Evolutionary conservation across 2,888 invertebrate species (phyloP).

Genomic region (Anthrax anthrax): DNA sequence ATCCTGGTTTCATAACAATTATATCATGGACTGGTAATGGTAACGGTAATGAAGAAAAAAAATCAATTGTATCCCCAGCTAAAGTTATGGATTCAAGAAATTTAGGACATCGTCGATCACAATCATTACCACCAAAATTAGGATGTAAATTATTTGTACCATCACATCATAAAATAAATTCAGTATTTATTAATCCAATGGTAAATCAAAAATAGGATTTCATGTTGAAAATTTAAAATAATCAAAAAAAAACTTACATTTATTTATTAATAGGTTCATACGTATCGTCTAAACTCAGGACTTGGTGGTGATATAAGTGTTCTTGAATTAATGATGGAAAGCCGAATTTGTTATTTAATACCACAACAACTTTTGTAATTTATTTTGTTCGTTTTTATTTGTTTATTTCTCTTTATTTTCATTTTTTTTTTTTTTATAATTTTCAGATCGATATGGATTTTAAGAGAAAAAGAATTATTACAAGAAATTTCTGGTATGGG

Average conservation of each 20-base stretch:
- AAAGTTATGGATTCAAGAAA: slow-evolving; percentile 25
- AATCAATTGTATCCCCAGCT: slow-evolving; percentile 28
- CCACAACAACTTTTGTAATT: slow-evolving; percentile 81
- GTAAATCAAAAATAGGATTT: slow-evolving; percentile 13
- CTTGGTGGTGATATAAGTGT: slow-evolving; percentile 85
- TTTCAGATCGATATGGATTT: slow-evolving; percentile 72
- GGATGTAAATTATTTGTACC: slow-evolving; percentile 71
- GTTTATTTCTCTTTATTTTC: not conserved
- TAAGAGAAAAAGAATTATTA: slow-evolving; percentile 76
- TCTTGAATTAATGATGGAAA: slow-evolving; percentile 86
- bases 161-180: slow-evolving; percentile 54
- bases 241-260: too few relatives aligned
- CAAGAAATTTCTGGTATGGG: slow-evolving; percentile 83
- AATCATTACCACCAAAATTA: slow-evolving; percentile 69
- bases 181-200: slow-evolving; percentile 57
- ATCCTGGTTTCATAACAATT: slow-evolving; percentile 71
- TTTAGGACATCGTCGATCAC: slow-evolving; percentile 56
- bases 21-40: slow-evolving; percentile 78
- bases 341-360: slow-evolving; percentile 67
- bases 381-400: not conserved
- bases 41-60: slow-evolving; percentile 58
- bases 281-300: slow-evolving; percentile 81
- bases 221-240: too few relatives aligned
- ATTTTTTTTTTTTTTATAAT: slow-evolving; percentile 5
- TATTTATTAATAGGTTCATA: slow-evolving; percentile 37